A percentile compares a stretch with the other conserved stretches of the same genome.
phyloP scores from a whole-genome alignment of 2,888 invertebrate species.

The Crossocerus cetratus region DNA sequence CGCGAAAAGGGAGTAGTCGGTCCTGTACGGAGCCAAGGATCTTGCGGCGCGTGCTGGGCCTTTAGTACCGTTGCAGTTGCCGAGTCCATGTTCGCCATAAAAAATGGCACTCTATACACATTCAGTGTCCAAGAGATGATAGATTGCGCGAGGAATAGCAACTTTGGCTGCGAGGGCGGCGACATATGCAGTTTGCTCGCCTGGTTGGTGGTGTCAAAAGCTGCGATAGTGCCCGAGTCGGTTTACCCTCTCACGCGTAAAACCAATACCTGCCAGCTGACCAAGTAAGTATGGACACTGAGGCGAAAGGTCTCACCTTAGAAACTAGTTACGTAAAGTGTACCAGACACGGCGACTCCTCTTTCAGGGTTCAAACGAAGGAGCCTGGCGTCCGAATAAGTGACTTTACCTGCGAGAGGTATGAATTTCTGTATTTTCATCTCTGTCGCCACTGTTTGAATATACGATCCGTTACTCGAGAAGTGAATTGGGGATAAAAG shows the following conservation, averaged over 20 bases:
- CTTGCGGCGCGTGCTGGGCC: constrained; percentile 93
- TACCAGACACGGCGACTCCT: no score
- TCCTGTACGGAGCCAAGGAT: constrained; percentile 84
- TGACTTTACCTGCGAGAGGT: constrained; percentile 83
- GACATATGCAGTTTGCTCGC: constrained; percentile 87
- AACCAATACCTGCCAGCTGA: constrained; percentile 77
- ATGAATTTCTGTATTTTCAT: constrained; percentile 63
- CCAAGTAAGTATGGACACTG: constrained; percentile 68
- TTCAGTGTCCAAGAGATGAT: constrained; percentile 89
- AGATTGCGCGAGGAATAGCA: constrained; percentile 87
- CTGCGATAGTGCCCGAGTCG: constrained; percentile 79
- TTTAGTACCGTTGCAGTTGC: constrained; percentile 87
- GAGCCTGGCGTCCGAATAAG: constrained; percentile 58
- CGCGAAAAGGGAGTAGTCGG: constrained; percentile 83
- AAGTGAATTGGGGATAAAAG: neutral
- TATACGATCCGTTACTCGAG: neutral
- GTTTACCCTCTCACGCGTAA: constrained; percentile 82
- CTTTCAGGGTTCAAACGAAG: constrained; percentile 64
- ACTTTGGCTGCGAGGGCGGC: constrained; percentile 88
- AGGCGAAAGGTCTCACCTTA: neutral
- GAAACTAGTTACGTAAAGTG: no score
- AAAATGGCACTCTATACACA: constrained; percentile 79
- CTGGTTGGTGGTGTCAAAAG: constrained; percentile 83
- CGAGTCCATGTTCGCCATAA: constrained; percentile 87
- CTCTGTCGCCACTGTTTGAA: no score